Conservation (phyloP, 2,797 vertebrate species). For the Pygocentrus nattereri region DNA sequence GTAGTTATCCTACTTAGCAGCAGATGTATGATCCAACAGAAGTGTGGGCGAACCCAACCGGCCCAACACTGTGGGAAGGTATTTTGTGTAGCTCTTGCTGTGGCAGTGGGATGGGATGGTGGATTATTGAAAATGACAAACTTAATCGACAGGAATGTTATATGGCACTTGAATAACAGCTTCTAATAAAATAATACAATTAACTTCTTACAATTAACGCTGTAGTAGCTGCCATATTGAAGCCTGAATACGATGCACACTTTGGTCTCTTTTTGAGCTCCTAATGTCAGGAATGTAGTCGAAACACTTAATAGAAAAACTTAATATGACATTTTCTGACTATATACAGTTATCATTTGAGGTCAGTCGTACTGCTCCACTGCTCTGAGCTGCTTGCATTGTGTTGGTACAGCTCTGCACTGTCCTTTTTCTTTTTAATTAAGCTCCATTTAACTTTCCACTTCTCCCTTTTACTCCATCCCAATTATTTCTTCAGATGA, state of each 20-base stretch:
- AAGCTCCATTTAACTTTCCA: conserved; percentile 59
- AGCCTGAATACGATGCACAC: not conserved
- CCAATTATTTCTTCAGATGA: conserved; percentile 63
- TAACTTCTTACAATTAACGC: not conserved
- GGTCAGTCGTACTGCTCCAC: not conserved
- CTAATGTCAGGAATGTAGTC: not conserved
- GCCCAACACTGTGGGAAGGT: too few species aligned
- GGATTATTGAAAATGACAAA: too few species aligned
- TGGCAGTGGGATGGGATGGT: too few species aligned
- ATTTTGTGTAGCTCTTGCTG: too few species aligned
- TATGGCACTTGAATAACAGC: too few species aligned
- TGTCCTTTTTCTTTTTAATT: conserved; percentile 67
- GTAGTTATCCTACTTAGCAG: too few species aligned
- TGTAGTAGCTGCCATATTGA: not conserved
- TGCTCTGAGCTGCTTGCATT: conserved; percentile 44
- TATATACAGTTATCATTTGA: conserved; percentile 47
- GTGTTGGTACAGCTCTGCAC: conserved; percentile 56
- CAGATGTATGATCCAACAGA: too few species aligned
- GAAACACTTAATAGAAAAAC: too few species aligned
- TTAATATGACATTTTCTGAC: not conserved
- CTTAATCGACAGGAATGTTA: too few species aligned
- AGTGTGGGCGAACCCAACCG: too few species aligned
- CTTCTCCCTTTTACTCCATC: conserved; percentile 37
- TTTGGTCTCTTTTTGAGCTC: not conserved
- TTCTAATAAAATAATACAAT: too few species aligned